Conservation (phyloP, 2,888 invertebrate genomes). For the Margaritifera margaritifera region DNA sequence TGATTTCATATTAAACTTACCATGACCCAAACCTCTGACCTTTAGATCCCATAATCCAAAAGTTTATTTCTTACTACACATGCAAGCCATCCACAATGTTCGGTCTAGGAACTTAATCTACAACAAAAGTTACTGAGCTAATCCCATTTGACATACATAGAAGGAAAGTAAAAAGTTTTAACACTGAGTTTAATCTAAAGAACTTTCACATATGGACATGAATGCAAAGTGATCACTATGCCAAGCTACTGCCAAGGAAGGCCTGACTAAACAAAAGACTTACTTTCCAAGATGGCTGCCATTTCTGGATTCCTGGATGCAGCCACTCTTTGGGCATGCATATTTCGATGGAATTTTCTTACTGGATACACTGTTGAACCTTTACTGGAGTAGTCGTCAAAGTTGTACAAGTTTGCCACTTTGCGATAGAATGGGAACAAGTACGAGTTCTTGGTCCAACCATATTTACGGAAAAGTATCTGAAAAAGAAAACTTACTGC, state of each 20-base stretch:
- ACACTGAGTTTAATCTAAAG: too few species aligned
- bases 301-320: constrained; percentile 22
- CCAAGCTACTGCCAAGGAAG: neutral
- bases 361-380: constrained; percentile 67
- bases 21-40: too few species aligned
- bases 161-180: too few species aligned
- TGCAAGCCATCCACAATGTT: too few species aligned
- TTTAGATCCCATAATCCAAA: too few species aligned
- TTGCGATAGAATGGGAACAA: constrained; percentile 65
- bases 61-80: too few species aligned
- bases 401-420: constrained; percentile 58
- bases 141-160: too few species aligned
- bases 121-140: too few species aligned
- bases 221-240: too few species aligned
- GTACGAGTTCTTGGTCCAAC: constrained; percentile 67
- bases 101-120: too few species aligned
- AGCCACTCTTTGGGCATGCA: constrained; percentile 31
- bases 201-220: too few species aligned
- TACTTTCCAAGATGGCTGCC: constrained; percentile 50
- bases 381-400: constrained; percentile 71
- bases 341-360: constrained; percentile 65
- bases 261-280: neutral
- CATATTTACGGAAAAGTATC: constrained; percentile 69
- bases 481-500: constrained; percentile 27
- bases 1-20: too few species aligned